Conservation (phyloP, 2,797 vertebrate species). For the Corythornis leucogaster region DNA sequence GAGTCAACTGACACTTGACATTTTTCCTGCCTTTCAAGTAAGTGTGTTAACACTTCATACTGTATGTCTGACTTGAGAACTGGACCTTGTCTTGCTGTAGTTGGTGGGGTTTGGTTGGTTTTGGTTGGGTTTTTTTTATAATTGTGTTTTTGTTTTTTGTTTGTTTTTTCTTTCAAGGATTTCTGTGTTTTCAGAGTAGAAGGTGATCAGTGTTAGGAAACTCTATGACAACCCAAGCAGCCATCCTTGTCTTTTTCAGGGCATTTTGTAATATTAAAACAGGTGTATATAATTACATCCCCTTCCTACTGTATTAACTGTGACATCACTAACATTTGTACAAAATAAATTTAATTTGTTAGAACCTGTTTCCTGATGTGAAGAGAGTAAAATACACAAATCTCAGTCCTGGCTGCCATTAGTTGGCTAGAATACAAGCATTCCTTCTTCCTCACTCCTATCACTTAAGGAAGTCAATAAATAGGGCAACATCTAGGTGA, state of each 20-base stretch:
- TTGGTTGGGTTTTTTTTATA: not conserved
- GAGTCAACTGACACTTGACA: constrained; percentile 58
- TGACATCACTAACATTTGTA: constrained; percentile 35
- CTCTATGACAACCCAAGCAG: too few relatives aligned
- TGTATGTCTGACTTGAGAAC: constrained; percentile 29
- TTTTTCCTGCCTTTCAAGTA: constrained; percentile 41
- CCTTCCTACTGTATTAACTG: constrained; percentile 19
- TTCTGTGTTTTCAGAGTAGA: constrained; percentile 1
- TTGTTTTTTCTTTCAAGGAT: not conserved
- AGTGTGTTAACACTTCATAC: constrained; percentile 40
- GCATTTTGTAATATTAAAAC: constrained; percentile 54
- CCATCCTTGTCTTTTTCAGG: constrained; percentile 12
- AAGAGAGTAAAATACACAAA: not conserved
- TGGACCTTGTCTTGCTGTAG: not conserved
- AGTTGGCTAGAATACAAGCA: not conserved
- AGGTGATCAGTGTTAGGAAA: not conserved
- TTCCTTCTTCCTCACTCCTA: not conserved
- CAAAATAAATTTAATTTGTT: constrained; percentile 73
- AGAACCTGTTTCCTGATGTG: not conserved
- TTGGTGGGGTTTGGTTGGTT: not conserved
- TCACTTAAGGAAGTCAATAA: not conserved
- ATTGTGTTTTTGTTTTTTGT: not conserved
- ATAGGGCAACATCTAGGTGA: too few relatives aligned
- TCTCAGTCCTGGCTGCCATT: not conserved
- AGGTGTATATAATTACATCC: constrained; percentile 18